Conservation (phyloP, 2,888 invertebrate genomes). For the Pimpla rufipes region DNA sequence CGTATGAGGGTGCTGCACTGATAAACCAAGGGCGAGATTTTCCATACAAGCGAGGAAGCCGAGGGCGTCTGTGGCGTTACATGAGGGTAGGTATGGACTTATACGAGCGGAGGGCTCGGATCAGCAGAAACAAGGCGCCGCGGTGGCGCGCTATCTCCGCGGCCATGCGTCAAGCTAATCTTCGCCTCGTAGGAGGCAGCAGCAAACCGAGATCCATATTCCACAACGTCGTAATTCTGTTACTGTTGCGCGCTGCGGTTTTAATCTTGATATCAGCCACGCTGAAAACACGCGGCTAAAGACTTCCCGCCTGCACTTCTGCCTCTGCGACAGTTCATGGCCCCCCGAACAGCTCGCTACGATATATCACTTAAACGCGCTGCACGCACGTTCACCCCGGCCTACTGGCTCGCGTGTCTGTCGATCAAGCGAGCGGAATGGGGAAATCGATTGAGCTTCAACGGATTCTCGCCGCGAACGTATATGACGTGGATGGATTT, state of each 20-base stretch:
- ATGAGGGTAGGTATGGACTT: constrained; percentile 54
- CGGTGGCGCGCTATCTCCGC: constrained; percentile 73
- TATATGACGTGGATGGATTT: background rate
- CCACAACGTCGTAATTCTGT: constrained; percentile 32
- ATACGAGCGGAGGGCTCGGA: constrained; percentile 51
- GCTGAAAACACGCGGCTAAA: constrained; percentile 57
- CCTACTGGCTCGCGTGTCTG: background rate
- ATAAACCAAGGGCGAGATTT: constrained; percentile 62
- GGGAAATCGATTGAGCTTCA: background rate
- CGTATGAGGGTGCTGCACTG: constrained; percentile 51
- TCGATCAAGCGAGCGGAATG: background rate
- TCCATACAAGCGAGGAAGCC: constrained; percentile 64
- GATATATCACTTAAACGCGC: constrained; percentile 54
- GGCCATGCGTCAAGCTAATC: constrained; percentile 81
- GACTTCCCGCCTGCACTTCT: constrained; percentile 26
- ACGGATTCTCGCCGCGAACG: background rate
- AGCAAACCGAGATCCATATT: constrained; percentile 49
- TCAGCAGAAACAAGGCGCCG: constrained; percentile 50
- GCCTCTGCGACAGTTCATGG: background rate
- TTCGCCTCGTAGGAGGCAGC: constrained; percentile 70
- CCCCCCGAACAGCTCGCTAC: background rate
- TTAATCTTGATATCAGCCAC: constrained; percentile 71
- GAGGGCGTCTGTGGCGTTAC: constrained; percentile 41
- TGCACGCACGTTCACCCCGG: background rate
- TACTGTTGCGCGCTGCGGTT: constrained; percentile 73